phyloP scores from a whole-genome alignment of 2,888 invertebrate genomes.

The Apamea crenata region DNA sequence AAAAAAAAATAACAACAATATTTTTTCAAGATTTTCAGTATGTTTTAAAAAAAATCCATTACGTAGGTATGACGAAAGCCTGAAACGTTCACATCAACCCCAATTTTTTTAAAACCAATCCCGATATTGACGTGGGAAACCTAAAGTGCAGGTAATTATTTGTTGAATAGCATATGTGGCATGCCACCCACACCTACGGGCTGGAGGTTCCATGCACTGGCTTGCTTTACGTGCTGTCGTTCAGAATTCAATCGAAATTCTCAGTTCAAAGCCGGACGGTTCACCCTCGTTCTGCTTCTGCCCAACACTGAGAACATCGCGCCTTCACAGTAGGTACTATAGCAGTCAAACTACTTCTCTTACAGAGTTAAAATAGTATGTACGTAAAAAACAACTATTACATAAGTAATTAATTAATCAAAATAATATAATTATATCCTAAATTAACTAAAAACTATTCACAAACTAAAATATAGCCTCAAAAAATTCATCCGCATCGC shows the following conservation, averaged over 20 bases:
- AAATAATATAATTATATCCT: too few relatives aligned
- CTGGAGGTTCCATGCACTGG: background rate
- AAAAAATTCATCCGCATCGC: background rate
- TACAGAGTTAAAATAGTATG: background rate
- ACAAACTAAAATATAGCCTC: background rate
- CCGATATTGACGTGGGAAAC: background rate
- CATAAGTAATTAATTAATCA: too few relatives aligned
- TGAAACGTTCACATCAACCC: background rate
- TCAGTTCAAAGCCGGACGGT: background rate
- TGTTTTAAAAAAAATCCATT: background rate
- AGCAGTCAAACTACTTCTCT: background rate
- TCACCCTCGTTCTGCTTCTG: background rate
- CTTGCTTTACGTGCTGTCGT: background rate
- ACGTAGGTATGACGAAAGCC: background rate
- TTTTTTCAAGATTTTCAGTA: background rate
- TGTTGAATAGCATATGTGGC: background rate
- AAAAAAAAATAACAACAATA: conserved; percentile 2
- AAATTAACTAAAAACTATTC: background rate
- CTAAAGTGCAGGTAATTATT: conserved; percentile 18
- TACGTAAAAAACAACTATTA: too few relatives aligned
- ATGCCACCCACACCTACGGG: background rate
- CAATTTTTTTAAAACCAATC: background rate
- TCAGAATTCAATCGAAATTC: background rate
- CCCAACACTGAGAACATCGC: background rate
- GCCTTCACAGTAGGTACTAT: background rate